Evolutionary conservation across 2,113 vertebrate genomes (phyloP).

Genomic region (Takifugu bimaculatus): DNA sequence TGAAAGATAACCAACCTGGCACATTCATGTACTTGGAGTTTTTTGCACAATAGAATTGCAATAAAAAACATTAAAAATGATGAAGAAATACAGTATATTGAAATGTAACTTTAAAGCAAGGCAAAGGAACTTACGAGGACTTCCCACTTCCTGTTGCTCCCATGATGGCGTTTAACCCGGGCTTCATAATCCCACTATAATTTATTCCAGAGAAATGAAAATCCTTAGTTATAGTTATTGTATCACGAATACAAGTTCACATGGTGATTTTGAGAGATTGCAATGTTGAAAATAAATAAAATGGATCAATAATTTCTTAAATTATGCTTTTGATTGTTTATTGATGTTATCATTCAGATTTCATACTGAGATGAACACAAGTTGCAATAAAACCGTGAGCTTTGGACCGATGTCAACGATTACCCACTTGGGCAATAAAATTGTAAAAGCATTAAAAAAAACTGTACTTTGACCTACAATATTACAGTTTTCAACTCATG

Average conservation of each 20-base stretch:
- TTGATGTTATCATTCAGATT: too few relatives aligned
- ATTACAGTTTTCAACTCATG: too few relatives aligned
- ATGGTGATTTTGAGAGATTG: too few relatives aligned
- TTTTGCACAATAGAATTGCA: not conserved
- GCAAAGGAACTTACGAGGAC: slow-evolving; percentile 84
- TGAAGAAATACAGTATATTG: not conserved
- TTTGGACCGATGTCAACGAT: slow-evolving; percentile 42
- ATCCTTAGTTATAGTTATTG: too few relatives aligned
- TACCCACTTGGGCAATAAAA: slow-evolving; percentile 5
- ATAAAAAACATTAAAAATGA: not conserved
- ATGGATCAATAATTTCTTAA: too few relatives aligned
- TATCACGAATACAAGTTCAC: too few relatives aligned
- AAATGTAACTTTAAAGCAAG: not conserved
- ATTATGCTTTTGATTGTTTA: too few relatives aligned
- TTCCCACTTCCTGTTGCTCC: slow-evolving; percentile 94
- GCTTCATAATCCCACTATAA: slow-evolving; percentile 87
- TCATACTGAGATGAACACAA: too few relatives aligned
- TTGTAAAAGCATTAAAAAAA: too few relatives aligned
- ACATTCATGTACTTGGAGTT: not conserved
- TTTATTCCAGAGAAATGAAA: too few relatives aligned
- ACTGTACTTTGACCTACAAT: too few relatives aligned
- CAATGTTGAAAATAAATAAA: too few relatives aligned
- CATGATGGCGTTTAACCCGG: slow-evolving; percentile 92
- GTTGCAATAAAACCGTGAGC: slow-evolving; percentile 14
- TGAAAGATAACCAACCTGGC: slow-evolving; percentile 25